Evolutionary conservation across 2,113 vertebrate genomes (phyloP), one percentile per base, ranked within the genome.

Genomic region (Noctilio leporinus): DNA sequence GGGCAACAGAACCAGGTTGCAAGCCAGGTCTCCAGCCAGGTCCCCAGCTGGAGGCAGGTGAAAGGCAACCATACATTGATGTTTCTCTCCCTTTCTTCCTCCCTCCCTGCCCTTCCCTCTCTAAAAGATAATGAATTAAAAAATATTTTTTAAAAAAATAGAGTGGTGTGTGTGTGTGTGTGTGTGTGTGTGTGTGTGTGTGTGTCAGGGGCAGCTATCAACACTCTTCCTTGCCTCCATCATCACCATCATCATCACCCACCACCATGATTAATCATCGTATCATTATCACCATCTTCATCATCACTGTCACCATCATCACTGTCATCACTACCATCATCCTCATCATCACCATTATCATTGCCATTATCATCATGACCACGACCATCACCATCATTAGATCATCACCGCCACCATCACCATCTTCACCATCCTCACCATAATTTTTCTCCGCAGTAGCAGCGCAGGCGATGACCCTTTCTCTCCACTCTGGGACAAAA

Each of bases 231-330:
- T 33, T 40, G 20, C 26, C 38, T n/a, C 20, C 12, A 53, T 2
- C 38, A 15, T 1, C 8, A 4, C 1, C 38, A 47, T 11, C 26
- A 59, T 0, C 35, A 75, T 1, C 11, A n/a, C 0, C 40, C 38
- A 24, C 1, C 72, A 45, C 0, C n/a, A 40, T 1, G 30, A n/a
- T 1, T 15, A 35, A 45, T 0, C 20, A n/a, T 0, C 17, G 1
- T 0, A 64, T 1, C 12, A 24, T 0, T 38, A 64, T 0, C 5
- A 57, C 2, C 33, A 16, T 0, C 40, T 9, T 1, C 7, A 59
- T 0, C 33, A 43, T 16, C 7, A 40, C 0, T 59, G 16, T 1
- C 51, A 35, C 3, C 7, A 59, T 0, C 59, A 70, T 0, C 30
- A 45, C 0, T 19, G 30, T 1, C 10, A 76, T 0, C 65, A 70